Evolutionary conservation across 2,797 vertebrate genomes (phyloP), one percentile per base, ranked within the genome.

Genomic region (Notoglanidium macrostoma): DNA sequence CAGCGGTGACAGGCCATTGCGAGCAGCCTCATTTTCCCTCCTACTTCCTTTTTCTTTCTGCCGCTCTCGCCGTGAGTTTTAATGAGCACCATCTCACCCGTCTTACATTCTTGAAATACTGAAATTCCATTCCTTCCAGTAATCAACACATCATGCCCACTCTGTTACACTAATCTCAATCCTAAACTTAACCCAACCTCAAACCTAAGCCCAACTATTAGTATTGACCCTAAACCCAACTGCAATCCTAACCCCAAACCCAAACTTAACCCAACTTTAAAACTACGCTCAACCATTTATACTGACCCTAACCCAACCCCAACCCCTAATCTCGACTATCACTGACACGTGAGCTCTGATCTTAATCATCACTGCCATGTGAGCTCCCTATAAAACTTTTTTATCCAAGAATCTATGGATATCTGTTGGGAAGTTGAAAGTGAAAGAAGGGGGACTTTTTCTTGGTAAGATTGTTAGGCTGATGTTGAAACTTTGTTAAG

Each of bases 1-100:
- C 35, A 15, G 55, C n/a, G 26, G 73, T 91, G 90, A 88, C 91
- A 90, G 89, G 32, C 88, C 82, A 87, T 87, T 85, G 86, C 57
- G 26, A 68, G 32, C 61, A 5, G 76, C 46, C 77, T 87, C 87
- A 79, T n/a, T 76, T 85, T 72, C 57, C 46, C 49, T 65, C 21
- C 65, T 15, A 78, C 63, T 19, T 11, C 61, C 73, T 70, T 35
- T 80, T 23, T 81, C 21, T 59, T 54, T 57, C 67, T 57, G n/a
- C 67, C 11, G 8, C 40, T 67, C 80, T 83, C 29, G 19, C 49
- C 5, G 10, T 72, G 77, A 55, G 46, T 79, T 90, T 87, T 88
- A 91, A 90, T 90, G 83, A 89, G 85, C 40, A 78, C 85, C 83
- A 82, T 67, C 61, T 85, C 65, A 78, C 78, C 73, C 63, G 4